These are phyloP conservation scores for Barbus barbus DNA, from an alignment of 2,113 vertebrate species.

Conservation along the genomic window DNA sequence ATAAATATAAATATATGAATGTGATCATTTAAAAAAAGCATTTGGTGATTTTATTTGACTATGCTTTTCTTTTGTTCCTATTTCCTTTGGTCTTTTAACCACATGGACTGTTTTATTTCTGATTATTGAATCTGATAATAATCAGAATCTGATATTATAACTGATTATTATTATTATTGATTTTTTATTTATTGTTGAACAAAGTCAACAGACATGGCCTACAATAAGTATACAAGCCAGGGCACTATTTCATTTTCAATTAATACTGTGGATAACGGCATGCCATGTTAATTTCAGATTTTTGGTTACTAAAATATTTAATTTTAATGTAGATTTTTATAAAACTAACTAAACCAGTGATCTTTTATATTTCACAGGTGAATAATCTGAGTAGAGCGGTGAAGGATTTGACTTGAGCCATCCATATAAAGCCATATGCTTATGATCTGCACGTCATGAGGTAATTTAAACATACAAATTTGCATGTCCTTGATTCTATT, in stretches of 20 bases:
- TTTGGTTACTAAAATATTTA: neutral
- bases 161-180: neutral
- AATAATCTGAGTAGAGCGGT: slow-evolving; percentile 69
- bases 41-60: neutral
- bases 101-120: neutral
- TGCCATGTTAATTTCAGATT: neutral
- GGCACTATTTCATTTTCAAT: neutral
- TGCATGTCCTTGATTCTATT: neutral
- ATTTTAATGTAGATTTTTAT: neutral
- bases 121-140: no score
- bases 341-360: neutral
- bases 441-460: slow-evolving; percentile 74
- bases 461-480: slow-evolving; percentile 59
- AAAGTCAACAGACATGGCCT: no score
- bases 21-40: neutral
- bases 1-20: neutral
- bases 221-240: no score
- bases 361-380: slow-evolving; percentile 61
- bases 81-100: neutral
- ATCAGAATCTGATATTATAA: neutral
- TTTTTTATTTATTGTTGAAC: neutral
- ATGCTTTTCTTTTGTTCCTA: neutral
- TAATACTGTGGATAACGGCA: neutral
- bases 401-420: slow-evolving; percentile 74
- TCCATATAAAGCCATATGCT: slow-evolving; percentile 76